Conservation (phyloP, 2,888 invertebrate genomes). For the Epinotia brunnichana region DNA sequence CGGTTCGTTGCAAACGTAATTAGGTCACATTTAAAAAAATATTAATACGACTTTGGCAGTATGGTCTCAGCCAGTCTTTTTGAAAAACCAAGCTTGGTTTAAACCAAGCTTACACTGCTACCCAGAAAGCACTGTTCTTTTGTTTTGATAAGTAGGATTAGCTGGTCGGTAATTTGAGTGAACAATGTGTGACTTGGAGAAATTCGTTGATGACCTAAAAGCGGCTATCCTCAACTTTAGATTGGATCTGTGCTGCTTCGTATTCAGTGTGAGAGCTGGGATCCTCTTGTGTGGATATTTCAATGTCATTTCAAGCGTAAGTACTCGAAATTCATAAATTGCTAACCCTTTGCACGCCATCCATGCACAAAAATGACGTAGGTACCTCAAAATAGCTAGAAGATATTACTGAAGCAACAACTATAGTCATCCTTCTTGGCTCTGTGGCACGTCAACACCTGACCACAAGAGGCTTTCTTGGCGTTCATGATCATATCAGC, state of each 20-base stretch:
- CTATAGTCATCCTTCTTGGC: no score
- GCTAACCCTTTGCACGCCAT: no score
- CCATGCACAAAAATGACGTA: no score
- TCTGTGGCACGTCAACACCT: no score
- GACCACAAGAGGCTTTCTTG: no score
- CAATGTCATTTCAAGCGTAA: conserved; percentile 35
- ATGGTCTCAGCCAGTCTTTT: background rate
- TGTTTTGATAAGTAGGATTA: background rate
- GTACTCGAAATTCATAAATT: background rate
- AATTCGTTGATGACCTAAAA: conserved; percentile 21
- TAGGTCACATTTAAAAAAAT: conserved; percentile 11
- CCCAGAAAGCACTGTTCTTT: background rate
- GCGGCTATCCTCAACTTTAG: conserved; percentile 25
- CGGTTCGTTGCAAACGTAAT: conserved; percentile 1
- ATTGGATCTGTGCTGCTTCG: conserved; percentile 36
- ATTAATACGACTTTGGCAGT: background rate
- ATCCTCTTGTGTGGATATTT: conserved; percentile 31
- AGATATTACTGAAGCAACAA: no score
- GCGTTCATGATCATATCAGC: no score
- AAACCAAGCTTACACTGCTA: no score
- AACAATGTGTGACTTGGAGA: conserved; percentile 29
- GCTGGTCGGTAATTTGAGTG: background rate
- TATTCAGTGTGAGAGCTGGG: conserved; percentile 28
- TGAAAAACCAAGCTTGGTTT: background rate
- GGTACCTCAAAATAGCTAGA: no score